These are phyloP conservation scores for Drosophila rellima DNA, from an alignment of 2,888 invertebrate genomes.

Conservation along the genomic window DNA sequence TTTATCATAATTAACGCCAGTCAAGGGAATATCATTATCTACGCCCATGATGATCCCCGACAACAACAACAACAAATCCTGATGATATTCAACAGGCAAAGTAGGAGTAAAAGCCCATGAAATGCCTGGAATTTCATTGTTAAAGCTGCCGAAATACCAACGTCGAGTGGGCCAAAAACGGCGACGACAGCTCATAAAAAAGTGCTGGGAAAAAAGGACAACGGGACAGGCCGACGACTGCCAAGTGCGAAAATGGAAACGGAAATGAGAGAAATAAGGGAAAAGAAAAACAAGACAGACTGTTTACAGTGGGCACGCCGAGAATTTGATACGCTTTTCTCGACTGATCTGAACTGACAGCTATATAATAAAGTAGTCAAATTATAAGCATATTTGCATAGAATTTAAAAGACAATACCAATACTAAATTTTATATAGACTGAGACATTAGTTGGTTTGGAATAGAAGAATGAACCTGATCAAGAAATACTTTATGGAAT, in stretches of 20 bases:
- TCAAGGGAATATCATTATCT: constrained; percentile 19
- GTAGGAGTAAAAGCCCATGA: constrained; percentile 33
- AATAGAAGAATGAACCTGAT: no score
- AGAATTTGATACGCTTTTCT: not conserved
- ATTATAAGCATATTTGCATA: not conserved
- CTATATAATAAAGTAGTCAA: not conserved
- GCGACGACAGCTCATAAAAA: constrained; percentile 62
- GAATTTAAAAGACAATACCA: no score
- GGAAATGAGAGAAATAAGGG: constrained; percentile 1
- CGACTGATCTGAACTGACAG: not conserved
- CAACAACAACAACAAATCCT: not conserved
- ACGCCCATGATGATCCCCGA: constrained; percentile 3
- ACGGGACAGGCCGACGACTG: constrained; percentile 15
- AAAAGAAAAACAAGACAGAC: constrained; percentile 32
- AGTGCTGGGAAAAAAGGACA: constrained; percentile 11
- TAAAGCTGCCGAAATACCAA: constrained; percentile 44
- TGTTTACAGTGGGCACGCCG: not conserved
- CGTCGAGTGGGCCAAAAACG: constrained; percentile 15
- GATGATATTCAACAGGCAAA: constrained; percentile 55
- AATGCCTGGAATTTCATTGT: constrained; percentile 69
- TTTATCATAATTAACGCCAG: constrained; percentile 75
- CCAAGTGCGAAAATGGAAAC: constrained; percentile 12
- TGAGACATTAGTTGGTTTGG: no score
- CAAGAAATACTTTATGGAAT: no score
- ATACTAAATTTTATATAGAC: no score